These are phyloP conservation scores for Cromileptes altivelis DNA, from an alignment of 2,113 vertebrate species.

Conservation along the genomic window DNA sequence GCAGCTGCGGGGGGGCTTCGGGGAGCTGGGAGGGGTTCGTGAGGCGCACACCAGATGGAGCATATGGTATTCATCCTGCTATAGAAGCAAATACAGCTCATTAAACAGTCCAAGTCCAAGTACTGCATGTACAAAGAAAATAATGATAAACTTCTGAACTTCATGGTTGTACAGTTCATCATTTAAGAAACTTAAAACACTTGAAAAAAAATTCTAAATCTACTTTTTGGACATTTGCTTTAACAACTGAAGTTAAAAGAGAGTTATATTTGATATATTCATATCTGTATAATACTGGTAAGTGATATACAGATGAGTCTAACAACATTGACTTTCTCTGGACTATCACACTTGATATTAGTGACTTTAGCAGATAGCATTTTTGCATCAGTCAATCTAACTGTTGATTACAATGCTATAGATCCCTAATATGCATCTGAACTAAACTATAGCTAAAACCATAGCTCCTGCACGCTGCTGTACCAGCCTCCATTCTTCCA, in stretches of 20 bases:
- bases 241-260: neutral
- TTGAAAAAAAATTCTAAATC: neutral
- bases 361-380: neutral
- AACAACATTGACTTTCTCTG: neutral
- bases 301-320: neutral
- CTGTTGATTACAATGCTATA: neutral
- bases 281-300: neutral
- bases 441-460: neutral
- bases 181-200: neutral
- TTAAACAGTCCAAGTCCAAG: slow-evolving; percentile 13
- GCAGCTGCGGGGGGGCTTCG: slow-evolving; percentile 67
- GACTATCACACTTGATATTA: neutral
- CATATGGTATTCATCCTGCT: slow-evolving; percentile 88
- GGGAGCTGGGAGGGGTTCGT: slow-evolving; percentile 81
- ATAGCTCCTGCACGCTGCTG: too few species aligned
- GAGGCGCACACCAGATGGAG: slow-evolving; percentile 86
- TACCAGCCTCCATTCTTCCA: neutral
- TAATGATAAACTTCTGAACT: neutral
- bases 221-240: neutral
- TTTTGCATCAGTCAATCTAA: neutral
- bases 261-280: neutral
- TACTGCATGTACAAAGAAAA: slow-evolving; percentile 15
- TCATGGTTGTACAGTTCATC: neutral
- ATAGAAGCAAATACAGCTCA: slow-evolving; percentile 36
- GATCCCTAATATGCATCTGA: neutral